Evolutionary conservation across 1,140 invertebrate genomes (phyloP), one percentile per base, ranked within the genome.

Genomic region (Drosophila punjabiensis): DNA sequence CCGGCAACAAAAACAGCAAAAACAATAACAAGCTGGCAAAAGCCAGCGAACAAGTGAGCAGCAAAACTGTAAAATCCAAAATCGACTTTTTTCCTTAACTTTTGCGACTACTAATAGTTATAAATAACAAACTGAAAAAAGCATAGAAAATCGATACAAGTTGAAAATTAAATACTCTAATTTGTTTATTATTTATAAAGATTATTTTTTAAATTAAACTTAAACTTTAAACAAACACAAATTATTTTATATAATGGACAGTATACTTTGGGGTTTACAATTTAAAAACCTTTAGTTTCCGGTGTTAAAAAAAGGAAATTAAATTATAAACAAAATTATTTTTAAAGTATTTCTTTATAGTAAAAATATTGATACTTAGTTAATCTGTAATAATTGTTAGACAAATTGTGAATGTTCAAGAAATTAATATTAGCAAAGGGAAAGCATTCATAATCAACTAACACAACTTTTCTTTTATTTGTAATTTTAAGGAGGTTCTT

Each of bases 41-140:
- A n/a, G 55, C 39, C 52, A 52, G 77, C 61, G 64, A 37, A 18
- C 64, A 48, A 77, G 56, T 53, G 47, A 78, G 48, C 75, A 78
- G 58, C 58, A 14, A 70, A 90, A 84, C 71, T 80, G 81, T 85
- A 81, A 80, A 89, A 82, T 77, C 52, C 59, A 70, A 69, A 79
- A 79, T 70, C 58, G 53, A 65, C 58, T 71, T 82, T 56, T 50
- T 56, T 56, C n/a, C 28, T 77, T 76, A 41, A 66, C 18, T 41
- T 68, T 63, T 62, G 45, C 50, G 43, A 61, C 52, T 53, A 64
- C 56, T 81, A 79, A 86, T 74, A 65, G 45, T 64, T 48, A 53
- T 39, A 79, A 68, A 81, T 48, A 82, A 74, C 43, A 58, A 79
- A 61, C 63, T n/a, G 32, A 47, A 45, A 62, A 56, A 65, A 76